phyloP scores from a whole-genome alignment of 2,113 vertebrate genomes.

The Petrocephalus microphthalmus region DNA sequence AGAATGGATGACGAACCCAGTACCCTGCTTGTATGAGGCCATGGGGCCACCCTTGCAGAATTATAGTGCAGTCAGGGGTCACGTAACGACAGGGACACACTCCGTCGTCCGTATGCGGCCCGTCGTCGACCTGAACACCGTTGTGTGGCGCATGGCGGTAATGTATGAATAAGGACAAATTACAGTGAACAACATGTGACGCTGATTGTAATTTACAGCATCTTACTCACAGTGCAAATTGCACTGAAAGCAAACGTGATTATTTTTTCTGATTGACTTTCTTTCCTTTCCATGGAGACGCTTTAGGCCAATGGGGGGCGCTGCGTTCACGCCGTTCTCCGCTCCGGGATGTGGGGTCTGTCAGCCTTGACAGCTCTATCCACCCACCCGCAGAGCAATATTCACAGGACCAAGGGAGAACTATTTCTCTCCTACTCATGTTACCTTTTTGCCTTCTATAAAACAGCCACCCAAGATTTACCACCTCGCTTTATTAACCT shows the following conservation, averaged over 20 bases:
- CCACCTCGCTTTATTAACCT: background rate
- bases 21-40: background rate
- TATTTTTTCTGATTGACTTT: background rate
- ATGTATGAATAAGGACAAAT: background rate
- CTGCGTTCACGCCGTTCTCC: background rate
- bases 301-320: background rate
- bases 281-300: background rate
- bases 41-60: background rate
- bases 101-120: too few relatives aligned
- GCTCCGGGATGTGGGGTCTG: background rate
- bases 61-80: background rate
- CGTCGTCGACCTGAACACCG: too few relatives aligned
- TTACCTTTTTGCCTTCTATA: background rate
- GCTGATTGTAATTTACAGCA: background rate
- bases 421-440: background rate
- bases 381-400: background rate
- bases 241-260: background rate
- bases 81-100: background rate
- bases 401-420: background rate
- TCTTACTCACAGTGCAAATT: background rate
- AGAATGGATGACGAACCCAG: background rate
- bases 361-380: background rate
- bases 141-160: too few relatives aligned
- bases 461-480: background rate
- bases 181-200: background rate